Evolutionary conservation across 2,888 invertebrate genomes (phyloP), one percentile per base, ranked within the genome.

Genomic region (Craniophora ligustri): DNA sequence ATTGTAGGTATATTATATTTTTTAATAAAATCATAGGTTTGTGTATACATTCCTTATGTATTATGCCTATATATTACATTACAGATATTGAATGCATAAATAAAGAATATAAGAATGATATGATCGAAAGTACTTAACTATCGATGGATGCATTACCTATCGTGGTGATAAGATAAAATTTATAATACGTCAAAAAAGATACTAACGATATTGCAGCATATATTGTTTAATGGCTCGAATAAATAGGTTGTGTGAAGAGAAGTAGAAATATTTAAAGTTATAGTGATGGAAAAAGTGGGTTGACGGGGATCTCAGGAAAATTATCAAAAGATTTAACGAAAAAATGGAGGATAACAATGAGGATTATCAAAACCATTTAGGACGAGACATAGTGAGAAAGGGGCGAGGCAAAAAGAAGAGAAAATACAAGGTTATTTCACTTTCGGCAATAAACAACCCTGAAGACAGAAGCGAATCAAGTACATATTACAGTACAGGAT

Each of bases 81-180:
- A 7, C 2, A 31, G 5, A 13, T 2, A 14, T 1, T 16, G 8
- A 13, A 18, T n/a, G 3, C 7, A 23, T 13, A 8, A 10, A 38
- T n/a, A 23, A 34, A 34, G 53, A 36, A 59, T 34, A 49, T 15
- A 23, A 15, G 35, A 11, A 54, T 72, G 75, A 74, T 58, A 49
- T 74, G 75, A 72, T 36, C 18, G 26, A 49, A 60, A 70, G 51
- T 40, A 54, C 50, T 32, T n/a, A n/a, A n/a, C 15, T 45, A 36
- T 60, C 67, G 56, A 55, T 50, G 59, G 39, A 41, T 54, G 57
- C 42, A 41, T n/a, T n/a, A n/a, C n/a, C 32, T 74, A 74, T 74
- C 75, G 23, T 8, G 2, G 23, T 47, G 72, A 72, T 72, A 68
- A 72, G 75, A 75, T 74, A 54, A 56, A 63, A 47, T 47, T 48